These are phyloP conservation scores for Sander vitreus DNA, from an alignment of 2,113 vertebrate genomes.

Conservation along the genomic window DNA sequence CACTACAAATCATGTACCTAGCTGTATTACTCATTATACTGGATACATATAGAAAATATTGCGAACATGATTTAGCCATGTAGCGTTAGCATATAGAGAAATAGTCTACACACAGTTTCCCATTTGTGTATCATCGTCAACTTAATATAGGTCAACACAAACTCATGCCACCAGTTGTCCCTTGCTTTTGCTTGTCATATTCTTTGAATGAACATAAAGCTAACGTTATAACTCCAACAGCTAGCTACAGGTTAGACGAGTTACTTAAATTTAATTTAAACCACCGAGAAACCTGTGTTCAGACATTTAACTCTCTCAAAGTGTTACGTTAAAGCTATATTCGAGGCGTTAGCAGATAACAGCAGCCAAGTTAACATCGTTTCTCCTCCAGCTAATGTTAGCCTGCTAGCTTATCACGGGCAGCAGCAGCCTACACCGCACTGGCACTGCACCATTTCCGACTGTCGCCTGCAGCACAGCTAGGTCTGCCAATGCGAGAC, in stretches of 20 bases:
- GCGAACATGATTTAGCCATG: neutral
- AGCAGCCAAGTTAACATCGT: slow-evolving; percentile 10
- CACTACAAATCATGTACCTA: neutral
- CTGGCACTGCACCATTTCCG: slow-evolving; percentile 73
- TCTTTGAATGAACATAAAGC: too few relatives aligned
- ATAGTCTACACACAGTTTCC: neutral
- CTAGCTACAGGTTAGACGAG: slow-evolving; percentile 9
- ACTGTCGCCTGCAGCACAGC: slow-evolving; percentile 18
- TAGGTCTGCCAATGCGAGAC: neutral
- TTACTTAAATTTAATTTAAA: neutral
- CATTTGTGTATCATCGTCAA: neutral
- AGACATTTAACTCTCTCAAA: neutral
- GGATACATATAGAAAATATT: neutral
- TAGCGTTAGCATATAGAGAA: neutral
- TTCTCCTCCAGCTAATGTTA: slow-evolving; percentile 45
- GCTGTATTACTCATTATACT: neutral
- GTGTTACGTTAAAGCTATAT: neutral
- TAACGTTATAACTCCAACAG: neutral
- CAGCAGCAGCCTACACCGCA: slow-evolving; percentile 18
- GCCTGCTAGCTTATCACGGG: slow-evolving; percentile 38
- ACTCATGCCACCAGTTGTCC: neutral
- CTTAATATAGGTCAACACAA: neutral
- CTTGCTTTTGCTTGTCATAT: neutral
- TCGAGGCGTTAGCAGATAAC: neutral
- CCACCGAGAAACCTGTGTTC: neutral